phyloP scores from a whole-genome alignment of 2,888 invertebrate species.

The Pilophorus perplexus region DNA sequence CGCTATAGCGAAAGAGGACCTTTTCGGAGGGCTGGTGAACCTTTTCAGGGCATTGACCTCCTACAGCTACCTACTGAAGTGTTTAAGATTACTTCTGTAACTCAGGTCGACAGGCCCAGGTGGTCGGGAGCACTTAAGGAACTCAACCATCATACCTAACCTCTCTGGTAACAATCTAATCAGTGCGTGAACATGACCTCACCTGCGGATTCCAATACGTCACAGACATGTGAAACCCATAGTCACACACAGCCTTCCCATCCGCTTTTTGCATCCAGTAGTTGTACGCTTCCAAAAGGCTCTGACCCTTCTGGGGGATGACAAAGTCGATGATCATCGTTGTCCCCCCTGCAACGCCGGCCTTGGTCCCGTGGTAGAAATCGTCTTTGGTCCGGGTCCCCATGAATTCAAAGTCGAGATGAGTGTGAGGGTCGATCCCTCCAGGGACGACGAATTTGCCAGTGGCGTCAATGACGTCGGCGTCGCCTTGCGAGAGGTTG shows the following conservation, averaged over 20 bases:
- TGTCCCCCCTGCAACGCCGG: constrained; percentile 96
- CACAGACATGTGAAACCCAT: constrained; percentile 86
- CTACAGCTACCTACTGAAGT: too few species aligned
- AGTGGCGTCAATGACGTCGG: constrained; percentile 86
- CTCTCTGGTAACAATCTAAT: too few species aligned
- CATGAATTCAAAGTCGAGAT: constrained; percentile 87
- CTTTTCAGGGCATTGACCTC: too few species aligned
- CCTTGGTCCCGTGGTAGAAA: constrained; percentile 95
- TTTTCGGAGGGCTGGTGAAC: too few species aligned
- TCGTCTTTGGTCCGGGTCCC: constrained; percentile 86
- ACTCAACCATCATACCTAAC: too few species aligned
- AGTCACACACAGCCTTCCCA: constrained; percentile 86
- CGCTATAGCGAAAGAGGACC: too few species aligned
- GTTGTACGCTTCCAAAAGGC: constrained; percentile 84
- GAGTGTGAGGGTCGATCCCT: constrained; percentile 96
- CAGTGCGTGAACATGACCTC: too few species aligned
- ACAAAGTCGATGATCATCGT: constrained; percentile 96
- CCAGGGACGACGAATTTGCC: constrained; percentile 91
- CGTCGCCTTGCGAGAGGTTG: constrained; percentile 82
- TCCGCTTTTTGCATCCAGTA: constrained; percentile 90
- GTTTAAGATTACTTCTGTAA: too few species aligned
- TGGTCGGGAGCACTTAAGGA: too few species aligned
- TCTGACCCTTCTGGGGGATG: constrained; percentile 76
- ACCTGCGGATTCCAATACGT: constrained; percentile 68
- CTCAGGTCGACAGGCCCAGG: too few species aligned